These are phyloP conservation scores for Tiliacea citrago DNA, from an alignment of 2,888 invertebrate genomes.

Conservation along the genomic window DNA sequence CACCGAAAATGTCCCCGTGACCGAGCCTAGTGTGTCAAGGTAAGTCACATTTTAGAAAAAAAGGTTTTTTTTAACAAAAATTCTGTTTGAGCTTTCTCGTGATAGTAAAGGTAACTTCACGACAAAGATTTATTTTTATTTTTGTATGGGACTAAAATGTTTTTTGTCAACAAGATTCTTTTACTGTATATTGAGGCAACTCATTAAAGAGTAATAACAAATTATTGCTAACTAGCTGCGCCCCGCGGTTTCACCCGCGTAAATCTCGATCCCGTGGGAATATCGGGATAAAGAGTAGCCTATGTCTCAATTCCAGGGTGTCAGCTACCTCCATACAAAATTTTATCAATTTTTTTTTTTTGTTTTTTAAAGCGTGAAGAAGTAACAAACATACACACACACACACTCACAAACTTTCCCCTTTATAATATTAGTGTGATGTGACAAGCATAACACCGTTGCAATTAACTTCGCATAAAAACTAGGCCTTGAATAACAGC, in stretches of 20 bases:
- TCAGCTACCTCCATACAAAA: too few relatives aligned
- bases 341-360: too few relatives aligned
- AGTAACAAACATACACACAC: too few relatives aligned
- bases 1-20: constrained; percentile 72
- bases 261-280: too few relatives aligned
- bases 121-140: neutral
- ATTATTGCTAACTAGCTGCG: neutral
- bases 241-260: too few relatives aligned
- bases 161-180: neutral
- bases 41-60: constrained; percentile 34
- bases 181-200: neutral
- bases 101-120: neutral
- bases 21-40: constrained; percentile 45
- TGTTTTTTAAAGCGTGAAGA: too few relatives aligned
- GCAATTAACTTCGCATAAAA: constrained; percentile 23
- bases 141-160: neutral
- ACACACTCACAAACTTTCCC: too few relatives aligned
- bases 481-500: constrained; percentile 20
- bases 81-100: neutral
- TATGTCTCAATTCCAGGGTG: too few relatives aligned
- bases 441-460: neutral
- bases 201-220: neutral
- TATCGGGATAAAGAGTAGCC: too few relatives aligned
- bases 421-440: too few relatives aligned
- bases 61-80: too few relatives aligned